Evolutionary conservation across 1,140 invertebrate genomes (phyloP).

Genomic region (Drosophila serrata): DNA sequence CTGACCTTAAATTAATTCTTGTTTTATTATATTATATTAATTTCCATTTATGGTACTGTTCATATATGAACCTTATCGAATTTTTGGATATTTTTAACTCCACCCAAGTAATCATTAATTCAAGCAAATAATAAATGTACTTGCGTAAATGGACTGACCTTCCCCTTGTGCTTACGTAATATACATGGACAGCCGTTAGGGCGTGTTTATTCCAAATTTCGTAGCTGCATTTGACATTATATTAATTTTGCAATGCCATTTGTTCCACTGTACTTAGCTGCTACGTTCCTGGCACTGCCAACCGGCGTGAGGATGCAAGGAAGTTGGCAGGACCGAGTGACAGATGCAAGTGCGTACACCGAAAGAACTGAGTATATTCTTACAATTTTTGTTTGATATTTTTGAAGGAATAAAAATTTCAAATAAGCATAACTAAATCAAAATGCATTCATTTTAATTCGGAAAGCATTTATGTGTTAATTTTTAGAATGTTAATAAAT

Average conservation of each 20-base stretch:
- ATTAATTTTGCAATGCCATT: neutral
- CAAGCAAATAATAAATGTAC: neutral
- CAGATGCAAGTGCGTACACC: constrained; percentile 24
- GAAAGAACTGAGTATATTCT: too few species aligned
- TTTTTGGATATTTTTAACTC: neutral
- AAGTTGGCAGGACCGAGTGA: constrained; percentile 12
- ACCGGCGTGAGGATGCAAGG: constrained; percentile 7
- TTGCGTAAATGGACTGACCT: neutral
- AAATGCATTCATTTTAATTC: too few species aligned
- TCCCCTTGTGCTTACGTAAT: neutral
- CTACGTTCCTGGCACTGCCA: constrained; percentile 10
- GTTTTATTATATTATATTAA: neutral
- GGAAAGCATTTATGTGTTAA: too few species aligned
- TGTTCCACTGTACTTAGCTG: neutral
- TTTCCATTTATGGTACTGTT: neutral
- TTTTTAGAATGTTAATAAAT: too few species aligned
- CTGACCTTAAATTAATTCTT: neutral
- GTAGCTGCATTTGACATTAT: too few species aligned
- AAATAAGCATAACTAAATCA: too few species aligned
- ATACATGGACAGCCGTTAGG: neutral
- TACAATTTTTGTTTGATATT: too few species aligned
- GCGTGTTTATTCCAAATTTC: neutral
- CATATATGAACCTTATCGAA: neutral
- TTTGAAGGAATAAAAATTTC: too few species aligned
- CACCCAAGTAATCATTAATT: too few species aligned